Conservation (phyloP, 2,113 vertebrate species). For the Percopsis transmontana region DNA sequence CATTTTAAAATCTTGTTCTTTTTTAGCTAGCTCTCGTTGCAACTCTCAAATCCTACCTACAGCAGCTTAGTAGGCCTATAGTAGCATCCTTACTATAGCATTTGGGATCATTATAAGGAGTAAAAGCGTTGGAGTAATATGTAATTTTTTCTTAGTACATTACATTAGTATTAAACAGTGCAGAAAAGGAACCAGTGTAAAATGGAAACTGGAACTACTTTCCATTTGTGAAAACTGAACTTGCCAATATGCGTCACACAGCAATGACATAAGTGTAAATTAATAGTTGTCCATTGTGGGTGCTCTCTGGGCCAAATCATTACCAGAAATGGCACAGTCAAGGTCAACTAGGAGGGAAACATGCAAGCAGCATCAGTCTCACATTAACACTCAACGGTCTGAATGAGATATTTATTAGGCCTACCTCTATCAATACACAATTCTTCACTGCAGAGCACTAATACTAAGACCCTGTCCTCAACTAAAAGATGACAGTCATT, state of each 20-base stretch:
- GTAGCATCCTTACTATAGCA: too few species aligned
- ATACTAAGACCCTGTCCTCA: slow-evolving; percentile 5
- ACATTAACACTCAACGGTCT: slow-evolving; percentile 13
- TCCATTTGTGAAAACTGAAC: too few species aligned
- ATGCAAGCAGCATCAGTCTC: not conserved
- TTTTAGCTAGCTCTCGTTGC: too few species aligned
- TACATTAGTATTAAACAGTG: too few species aligned
- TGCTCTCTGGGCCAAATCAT: not conserved
- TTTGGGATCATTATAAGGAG: too few species aligned
- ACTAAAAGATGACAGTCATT: slow-evolving; percentile 22
- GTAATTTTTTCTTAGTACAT: not conserved
- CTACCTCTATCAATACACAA: slow-evolving; percentile 12
- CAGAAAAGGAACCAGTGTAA: too few species aligned
- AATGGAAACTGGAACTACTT: too few species aligned
- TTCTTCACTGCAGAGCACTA: slow-evolving; percentile 4
- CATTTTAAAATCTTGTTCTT: too few species aligned
- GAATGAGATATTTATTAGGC: slow-evolving; percentile 24
- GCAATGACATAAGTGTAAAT: slow-evolving; percentile 11
- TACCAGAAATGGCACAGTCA: slow-evolving; percentile 7
- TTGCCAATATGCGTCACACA: not conserved
- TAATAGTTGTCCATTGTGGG: slow-evolving; percentile 10
- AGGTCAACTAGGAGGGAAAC: slow-evolving; percentile 19
- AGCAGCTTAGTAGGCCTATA: too few species aligned
- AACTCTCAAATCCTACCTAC: too few species aligned
- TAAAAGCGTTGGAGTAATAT: too few species aligned